These are phyloP conservation scores for Sparus aurata DNA, from an alignment of 2,797 vertebrate genomes.

Conservation along the genomic window DNA sequence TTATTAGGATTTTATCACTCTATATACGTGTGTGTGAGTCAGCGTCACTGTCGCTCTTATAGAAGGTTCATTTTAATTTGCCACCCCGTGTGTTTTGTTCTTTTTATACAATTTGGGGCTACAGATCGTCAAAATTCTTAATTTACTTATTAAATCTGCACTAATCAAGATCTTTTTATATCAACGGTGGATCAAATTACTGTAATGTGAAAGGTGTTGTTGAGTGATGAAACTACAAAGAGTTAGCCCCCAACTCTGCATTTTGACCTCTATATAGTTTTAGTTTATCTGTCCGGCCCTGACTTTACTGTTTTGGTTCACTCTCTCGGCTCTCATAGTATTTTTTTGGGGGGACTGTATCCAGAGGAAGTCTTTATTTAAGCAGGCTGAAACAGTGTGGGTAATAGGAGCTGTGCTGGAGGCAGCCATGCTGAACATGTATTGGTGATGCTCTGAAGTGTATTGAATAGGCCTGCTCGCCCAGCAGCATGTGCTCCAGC, in stretches of 20 bases:
- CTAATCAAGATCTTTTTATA: neutral
- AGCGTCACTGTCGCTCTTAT: neutral
- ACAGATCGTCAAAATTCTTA: neutral
- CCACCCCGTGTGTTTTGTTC: neutral
- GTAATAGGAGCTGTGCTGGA: slow-evolving; percentile 10
- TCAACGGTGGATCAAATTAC: neutral
- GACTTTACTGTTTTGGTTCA: neutral
- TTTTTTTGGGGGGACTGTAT: neutral
- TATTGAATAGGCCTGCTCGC: slow-evolving; percentile 20
- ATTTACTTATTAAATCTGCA: too few species aligned
- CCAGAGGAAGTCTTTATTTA: neutral
- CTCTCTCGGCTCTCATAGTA: neutral
- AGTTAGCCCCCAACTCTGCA: neutral
- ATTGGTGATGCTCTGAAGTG: neutral
- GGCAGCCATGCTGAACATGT: slow-evolving; percentile 39
- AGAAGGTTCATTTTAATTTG: neutral
- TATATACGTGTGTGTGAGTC: neutral
- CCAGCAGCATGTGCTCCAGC: slow-evolving; percentile 41
- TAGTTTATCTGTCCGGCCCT: too few species aligned
- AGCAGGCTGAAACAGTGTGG: neutral
- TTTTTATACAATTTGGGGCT: neutral
- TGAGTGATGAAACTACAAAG: neutral
- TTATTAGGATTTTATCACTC: slow-evolving; percentile 7
- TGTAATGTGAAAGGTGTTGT: neutral
- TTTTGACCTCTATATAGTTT: too few species aligned